phyloP scores from a whole-genome alignment of 30 jellyfish, hydroid and myxozoan species.

The Aurelia sp. region DNA sequence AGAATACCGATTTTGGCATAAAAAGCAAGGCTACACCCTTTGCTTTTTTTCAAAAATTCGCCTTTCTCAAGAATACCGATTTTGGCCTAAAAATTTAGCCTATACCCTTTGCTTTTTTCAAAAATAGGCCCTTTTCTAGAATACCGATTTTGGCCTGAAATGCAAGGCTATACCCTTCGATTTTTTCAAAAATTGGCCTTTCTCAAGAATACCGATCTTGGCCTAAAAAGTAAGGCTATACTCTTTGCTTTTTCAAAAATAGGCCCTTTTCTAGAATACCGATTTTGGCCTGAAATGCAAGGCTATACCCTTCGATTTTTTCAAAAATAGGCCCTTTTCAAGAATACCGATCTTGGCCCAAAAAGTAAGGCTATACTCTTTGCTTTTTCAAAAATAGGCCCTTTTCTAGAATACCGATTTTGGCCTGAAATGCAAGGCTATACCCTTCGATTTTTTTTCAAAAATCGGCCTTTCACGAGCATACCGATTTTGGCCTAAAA shows the following conservation, averaged over 20 bases:
- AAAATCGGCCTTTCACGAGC: too few species aligned
- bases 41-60: too few species aligned
- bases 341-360: background rate
- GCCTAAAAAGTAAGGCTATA: background rate
- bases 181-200: background rate
- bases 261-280: background rate
- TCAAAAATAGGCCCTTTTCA: too few species aligned
- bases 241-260: background rate
- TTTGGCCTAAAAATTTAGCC: background rate
- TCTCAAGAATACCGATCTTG: background rate
- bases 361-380: conserved; percentile 25
- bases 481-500: too few species aligned
- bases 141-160: background rate
- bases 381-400: background rate
- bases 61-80: too few species aligned
- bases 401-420: background rate
- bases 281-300: background rate
- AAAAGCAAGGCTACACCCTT: background rate
- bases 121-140: too few species aligned
- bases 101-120: background rate
- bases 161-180: background rate
- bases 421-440: background rate
- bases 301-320: background rate
- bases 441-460: too few species aligned
- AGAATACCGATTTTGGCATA: background rate